Evolutionary conservation across 2,113 vertebrate species (phyloP).

Genomic region (Deroptyus accipitrinus): DNA sequence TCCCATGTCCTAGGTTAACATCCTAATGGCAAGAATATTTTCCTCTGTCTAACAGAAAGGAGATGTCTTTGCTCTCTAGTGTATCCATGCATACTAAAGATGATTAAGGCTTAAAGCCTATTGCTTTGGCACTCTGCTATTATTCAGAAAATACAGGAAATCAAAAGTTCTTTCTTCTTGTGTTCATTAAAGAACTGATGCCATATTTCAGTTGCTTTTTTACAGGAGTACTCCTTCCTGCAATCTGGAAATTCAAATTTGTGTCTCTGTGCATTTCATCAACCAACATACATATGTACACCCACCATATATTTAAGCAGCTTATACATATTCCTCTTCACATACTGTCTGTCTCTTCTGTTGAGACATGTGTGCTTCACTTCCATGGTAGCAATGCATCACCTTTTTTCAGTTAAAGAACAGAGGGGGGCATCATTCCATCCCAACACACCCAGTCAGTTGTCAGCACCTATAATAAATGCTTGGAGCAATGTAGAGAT

Average conservation of each 20-base stretch:
- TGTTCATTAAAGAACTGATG: background rate
- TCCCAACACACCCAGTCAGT: no score
- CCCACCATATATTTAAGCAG: background rate
- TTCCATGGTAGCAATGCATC: background rate
- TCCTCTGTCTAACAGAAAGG: background rate
- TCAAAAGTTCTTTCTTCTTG: background rate
- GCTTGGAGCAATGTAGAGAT: no score
- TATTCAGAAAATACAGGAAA: background rate
- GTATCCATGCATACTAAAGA: rapidly evolving
- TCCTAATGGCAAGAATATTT: background rate
- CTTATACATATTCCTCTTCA: background rate
- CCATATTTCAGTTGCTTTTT: background rate
- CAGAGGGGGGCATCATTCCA: background rate
- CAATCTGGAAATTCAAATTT: background rate
- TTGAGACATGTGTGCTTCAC: background rate
- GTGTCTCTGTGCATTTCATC: background rate
- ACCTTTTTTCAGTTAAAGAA: background rate
- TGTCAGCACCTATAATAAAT: no score
- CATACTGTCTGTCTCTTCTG: background rate
- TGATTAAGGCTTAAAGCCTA: background rate
- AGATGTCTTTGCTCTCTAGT: background rate
- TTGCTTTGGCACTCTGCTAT: background rate
- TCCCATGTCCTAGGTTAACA: background rate
- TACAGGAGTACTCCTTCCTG: background rate
- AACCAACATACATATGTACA: background rate